A percentile compares a stretch with the other conserved stretches of the same genome.
phyloP scores from a whole-genome alignment of 2,797 vertebrate genomes.

The Sarcophilus harrisii region DNA sequence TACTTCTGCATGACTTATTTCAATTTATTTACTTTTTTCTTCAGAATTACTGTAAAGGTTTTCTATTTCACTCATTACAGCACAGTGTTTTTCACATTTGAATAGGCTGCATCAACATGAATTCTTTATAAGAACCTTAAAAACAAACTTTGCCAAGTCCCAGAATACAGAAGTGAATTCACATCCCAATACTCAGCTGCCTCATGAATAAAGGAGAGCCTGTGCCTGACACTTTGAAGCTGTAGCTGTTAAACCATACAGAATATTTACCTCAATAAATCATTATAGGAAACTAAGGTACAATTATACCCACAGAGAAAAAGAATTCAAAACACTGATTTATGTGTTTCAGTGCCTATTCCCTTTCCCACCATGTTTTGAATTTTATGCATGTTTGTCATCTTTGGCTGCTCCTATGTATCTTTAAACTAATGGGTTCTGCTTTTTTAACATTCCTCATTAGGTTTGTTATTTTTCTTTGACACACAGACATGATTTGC shows the following conservation, averaged over 20 bases:
- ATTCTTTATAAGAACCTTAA: constrained; percentile 89
- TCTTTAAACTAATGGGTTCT: constrained; percentile 89
- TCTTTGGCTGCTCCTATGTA: constrained; percentile 88
- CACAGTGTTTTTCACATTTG: constrained; percentile 88
- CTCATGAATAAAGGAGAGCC: constrained; percentile 89
- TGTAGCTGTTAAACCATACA: constrained; percentile 91
- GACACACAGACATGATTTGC: constrained; percentile 86
- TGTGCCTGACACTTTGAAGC: constrained; percentile 89
- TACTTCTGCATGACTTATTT: constrained; percentile 85
- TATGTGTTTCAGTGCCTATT: constrained; percentile 87
- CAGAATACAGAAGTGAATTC: constrained; percentile 90
- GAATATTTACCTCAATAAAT: constrained; percentile 92
- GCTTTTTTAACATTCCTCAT: constrained; percentile 87
- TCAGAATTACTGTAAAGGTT: constrained; percentile 87
- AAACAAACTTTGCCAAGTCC: constrained; percentile 89
- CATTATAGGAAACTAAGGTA: constrained; percentile 90
- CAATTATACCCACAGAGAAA: constrained; percentile 90
- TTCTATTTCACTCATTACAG: constrained; percentile 86
- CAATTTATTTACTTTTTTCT: constrained; percentile 86
- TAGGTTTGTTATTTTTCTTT: constrained; percentile 88
- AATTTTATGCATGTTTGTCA: constrained; percentile 89
- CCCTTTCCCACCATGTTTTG: constrained; percentile 87
- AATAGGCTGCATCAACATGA: constrained; percentile 89
- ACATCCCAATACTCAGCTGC: constrained; percentile 87
- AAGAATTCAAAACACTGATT: constrained; percentile 89